Conservation (phyloP, 2,113 vertebrate genomes). For the Brachypodius melanocephalos region DNA sequence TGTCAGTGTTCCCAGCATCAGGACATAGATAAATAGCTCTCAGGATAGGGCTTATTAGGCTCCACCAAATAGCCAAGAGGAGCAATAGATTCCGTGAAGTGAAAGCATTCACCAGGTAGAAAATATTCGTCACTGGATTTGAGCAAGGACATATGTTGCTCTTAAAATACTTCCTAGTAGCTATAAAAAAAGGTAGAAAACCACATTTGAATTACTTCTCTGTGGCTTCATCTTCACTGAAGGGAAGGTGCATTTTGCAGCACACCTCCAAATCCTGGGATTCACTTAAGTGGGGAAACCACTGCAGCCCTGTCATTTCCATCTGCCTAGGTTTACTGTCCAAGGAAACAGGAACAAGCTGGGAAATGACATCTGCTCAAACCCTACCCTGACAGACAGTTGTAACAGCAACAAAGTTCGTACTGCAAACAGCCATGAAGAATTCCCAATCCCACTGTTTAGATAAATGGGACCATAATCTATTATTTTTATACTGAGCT, state of each 20-base stretch:
- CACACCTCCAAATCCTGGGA: not conserved
- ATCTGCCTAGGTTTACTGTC: not conserved
- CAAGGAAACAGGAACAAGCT: not conserved
- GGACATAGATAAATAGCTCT: not conserved
- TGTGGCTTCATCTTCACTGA: not conserved
- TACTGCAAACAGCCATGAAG: not conserved
- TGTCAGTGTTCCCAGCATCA: not conserved
- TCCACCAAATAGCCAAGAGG: not conserved
- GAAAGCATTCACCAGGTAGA: constrained; percentile 2
- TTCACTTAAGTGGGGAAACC: not conserved
- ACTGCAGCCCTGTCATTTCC: not conserved
- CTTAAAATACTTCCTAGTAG: not conserved
- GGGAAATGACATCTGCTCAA: not conserved
- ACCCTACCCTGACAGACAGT: not conserved
- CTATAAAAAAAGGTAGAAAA: not conserved
- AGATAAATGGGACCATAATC: not conserved
- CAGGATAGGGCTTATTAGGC: not conserved
- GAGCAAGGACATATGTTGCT: not conserved
- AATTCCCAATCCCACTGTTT: not conserved
- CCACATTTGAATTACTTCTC: not conserved
- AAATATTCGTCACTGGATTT: not conserved
- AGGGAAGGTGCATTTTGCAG: not conserved
- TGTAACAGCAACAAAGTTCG: not conserved
- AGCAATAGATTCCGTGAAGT: not conserved
- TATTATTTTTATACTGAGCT: not conserved